These are phyloP conservation scores for Ceriagrion tenellum DNA, from an alignment of 2,888 invertebrate species.

Conservation along the genomic window DNA sequence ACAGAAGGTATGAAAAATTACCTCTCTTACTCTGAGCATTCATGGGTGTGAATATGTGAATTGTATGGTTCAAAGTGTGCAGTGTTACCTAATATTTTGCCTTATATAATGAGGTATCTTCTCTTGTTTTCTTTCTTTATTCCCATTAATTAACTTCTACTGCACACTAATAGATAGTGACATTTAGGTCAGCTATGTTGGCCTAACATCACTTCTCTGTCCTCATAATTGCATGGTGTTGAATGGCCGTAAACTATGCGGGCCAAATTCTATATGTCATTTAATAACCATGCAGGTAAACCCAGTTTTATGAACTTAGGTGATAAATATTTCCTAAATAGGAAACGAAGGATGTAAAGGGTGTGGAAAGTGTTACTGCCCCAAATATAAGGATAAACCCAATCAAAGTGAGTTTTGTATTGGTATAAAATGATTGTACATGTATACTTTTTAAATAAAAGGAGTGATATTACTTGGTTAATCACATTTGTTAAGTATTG, in stretches of 20 bases:
- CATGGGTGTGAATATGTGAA: neutral
- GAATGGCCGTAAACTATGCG: neutral
- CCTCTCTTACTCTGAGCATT: neutral
- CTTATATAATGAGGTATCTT: neutral
- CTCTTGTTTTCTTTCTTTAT: neutral
- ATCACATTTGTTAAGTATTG: too few species aligned
- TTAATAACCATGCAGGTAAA: neutral
- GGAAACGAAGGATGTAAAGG: too few species aligned
- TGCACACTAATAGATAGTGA: neutral
- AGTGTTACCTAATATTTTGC: neutral
- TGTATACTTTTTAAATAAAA: too few species aligned
- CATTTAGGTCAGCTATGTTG: neutral
- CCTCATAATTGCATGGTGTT: neutral
- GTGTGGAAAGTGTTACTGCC: too few species aligned
- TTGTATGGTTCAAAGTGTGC: neutral
- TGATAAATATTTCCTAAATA: too few species aligned
- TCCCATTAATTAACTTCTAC: neutral
- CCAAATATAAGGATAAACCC: too few species aligned
- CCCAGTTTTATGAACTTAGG: neutral
- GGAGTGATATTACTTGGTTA: too few species aligned
- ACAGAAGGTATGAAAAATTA: slow-evolving; percentile 10
- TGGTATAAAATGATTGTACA: too few species aligned
- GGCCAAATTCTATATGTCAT: neutral
- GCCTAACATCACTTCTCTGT: neutral
- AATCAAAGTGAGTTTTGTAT: too few species aligned